phyloP scores from a whole-genome alignment of 1,140 invertebrate species.

The Drosophila burlai region DNA sequence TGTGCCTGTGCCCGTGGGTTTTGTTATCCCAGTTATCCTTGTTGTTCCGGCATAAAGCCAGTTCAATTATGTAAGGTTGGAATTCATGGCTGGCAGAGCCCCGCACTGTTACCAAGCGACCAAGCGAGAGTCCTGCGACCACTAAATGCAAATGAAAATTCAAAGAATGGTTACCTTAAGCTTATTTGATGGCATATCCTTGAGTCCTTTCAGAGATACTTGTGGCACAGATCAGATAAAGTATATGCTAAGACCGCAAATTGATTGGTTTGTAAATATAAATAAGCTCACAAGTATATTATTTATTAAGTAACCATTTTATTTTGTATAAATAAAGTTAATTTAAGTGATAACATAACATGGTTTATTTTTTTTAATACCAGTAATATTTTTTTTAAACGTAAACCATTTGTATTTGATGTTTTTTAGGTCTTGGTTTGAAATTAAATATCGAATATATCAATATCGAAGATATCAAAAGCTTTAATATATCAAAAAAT shows the following conservation, averaged over 20 bases:
- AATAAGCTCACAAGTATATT: neutral
- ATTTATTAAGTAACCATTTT: neutral
- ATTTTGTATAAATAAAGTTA: neutral
- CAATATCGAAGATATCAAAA: too few species aligned
- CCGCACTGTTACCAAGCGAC: constrained; percentile 34
- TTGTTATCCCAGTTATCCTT: constrained; percentile 17
- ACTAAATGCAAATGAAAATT: constrained; percentile 10
- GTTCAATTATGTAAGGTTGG: constrained; percentile 59
- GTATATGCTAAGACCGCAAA: neutral
- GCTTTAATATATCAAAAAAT: neutral
- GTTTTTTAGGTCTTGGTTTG: neutral
- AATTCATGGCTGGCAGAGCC: constrained; percentile 26
- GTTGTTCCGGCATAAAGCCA: constrained; percentile 24
- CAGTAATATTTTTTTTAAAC: neutral
- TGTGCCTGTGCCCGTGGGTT: constrained; percentile 4
- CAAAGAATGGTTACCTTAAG: neutral
- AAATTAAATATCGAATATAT: neutral
- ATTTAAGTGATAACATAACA: neutral
- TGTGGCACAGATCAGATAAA: neutral
- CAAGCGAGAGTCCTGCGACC: constrained; percentile 9
- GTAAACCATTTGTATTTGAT: neutral
- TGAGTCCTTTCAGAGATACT: neutral
- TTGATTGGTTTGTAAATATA: neutral
- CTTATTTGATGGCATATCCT: neutral
- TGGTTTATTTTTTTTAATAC: neutral